Evolutionary conservation across 2,888 invertebrate genomes (phyloP), one percentile per base, ranked within the genome.

Genomic region (Cancer borealis): DNA sequence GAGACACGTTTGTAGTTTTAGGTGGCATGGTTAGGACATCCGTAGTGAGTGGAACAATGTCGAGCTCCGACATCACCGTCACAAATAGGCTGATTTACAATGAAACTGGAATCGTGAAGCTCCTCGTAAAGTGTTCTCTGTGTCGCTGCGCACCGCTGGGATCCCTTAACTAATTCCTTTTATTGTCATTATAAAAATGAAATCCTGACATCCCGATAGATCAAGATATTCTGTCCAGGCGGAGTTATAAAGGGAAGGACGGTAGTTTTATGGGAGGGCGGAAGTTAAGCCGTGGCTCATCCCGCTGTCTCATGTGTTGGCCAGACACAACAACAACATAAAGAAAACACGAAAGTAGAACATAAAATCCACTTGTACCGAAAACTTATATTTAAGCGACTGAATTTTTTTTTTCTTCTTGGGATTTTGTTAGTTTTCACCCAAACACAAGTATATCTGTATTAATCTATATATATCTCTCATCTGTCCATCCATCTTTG

Each of bases 171-270:
- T 17, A 84, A 84, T 39, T 30, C 47, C 21, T 45, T 92, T 60
- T 92, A 88, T 92, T 30, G 39, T 60, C 12, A 84, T 39, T 84
- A 87, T 46, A 92, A 49, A 49, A 46, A 87, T 92, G 26, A 46
- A 45, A 47, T 79, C 79, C 79, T 79, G 79, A 79, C 79, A 26
- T 79, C 79, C 79, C 79, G 79, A 79, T 79, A 79, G 79, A 79
- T 79, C 30, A 79, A 79, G 79, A 79, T 79, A 79, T 79, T 79
- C 79, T 79, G 79, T 30, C 79, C 79, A 79, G 79, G 26, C 79
- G 79, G 79, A 30, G 79, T 30, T 30, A 79, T 79, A 79, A 79
- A 79, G 79, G 79, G 79, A 30, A 10, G 79, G 79, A 26, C 30
- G 79, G 30, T 26, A 79, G 79, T 79, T 79, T 79, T 79, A 79